Conservation (phyloP, 2,888 invertebrate genomes). For the Catocala fraxini region DNA sequence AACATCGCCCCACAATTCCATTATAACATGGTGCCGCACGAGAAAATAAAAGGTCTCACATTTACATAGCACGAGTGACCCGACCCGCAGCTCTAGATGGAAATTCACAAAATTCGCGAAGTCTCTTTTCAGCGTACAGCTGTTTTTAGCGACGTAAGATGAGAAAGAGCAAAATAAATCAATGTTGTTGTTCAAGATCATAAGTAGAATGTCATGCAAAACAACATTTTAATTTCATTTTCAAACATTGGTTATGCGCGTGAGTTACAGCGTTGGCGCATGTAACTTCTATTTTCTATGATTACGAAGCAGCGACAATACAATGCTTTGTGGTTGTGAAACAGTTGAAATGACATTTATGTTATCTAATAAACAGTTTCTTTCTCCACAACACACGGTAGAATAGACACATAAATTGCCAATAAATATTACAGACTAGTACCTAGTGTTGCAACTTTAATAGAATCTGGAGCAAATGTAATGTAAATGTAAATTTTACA, state of each 20-base stretch:
- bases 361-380: background rate
- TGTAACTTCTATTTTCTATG: conserved; percentile 51
- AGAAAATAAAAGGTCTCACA: conserved; percentile 77
- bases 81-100: conserved; percentile 56
- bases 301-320: conserved; percentile 16
- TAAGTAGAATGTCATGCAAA: conserved; percentile 76
- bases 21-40: conserved; percentile 69
- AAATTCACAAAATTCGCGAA: conserved; percentile 60
- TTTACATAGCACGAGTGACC: conserved; percentile 77
- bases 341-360: too few relatives aligned
- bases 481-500: conserved; percentile 76
- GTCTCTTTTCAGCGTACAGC: conserved; percentile 66
- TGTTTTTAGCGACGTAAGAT: conserved; percentile 46
- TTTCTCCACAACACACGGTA: conserved; percentile 6
- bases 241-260: conserved; percentile 75
- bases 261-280: conserved; percentile 73
- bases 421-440: conserved; percentile 64
- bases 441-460: conserved; percentile 64
- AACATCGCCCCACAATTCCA: conserved; percentile 68
- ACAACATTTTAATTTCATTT: conserved; percentile 72
- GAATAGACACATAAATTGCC: conserved; percentile 68
- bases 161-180: conserved; percentile 62
- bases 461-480: conserved; percentile 74
- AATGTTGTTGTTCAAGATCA: conserved; percentile 66
- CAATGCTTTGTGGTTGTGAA: too few relatives aligned